These are phyloP conservation scores for Brotula barbata DNA, from an alignment of 2,797 vertebrate genomes.

Conservation along the genomic window DNA sequence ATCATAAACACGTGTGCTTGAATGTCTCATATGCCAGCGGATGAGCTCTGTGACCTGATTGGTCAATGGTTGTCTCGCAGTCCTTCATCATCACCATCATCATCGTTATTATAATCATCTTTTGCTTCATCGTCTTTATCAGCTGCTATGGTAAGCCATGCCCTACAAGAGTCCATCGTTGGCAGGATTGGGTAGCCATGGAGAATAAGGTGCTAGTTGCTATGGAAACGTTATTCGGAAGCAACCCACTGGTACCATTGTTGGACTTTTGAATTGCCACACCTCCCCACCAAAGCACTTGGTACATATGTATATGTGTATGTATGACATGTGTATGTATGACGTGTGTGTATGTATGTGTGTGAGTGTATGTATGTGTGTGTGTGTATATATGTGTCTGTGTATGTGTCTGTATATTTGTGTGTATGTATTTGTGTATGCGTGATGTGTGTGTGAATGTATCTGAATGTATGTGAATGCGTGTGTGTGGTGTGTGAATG, in stretches of 20 bases:
- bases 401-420: too few relatives aligned
- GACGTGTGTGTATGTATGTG: too few relatives aligned
- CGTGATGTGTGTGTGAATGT: too few relatives aligned
- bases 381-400: too few relatives aligned
- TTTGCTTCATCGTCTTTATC: conserved; percentile 49
- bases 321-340: conserved; percentile 66
- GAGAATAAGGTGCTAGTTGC: conserved; percentile 78
- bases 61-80: conserved; percentile 29
- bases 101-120: conserved; percentile 31
- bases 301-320: conserved; percentile 68
- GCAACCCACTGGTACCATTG: conserved; percentile 58
- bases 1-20: conserved; percentile 61
- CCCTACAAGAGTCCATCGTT: conserved; percentile 57
- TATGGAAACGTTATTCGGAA: conserved; percentile 72
- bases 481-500: too few relatives aligned
- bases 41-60: conserved; percentile 25
- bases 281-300: conserved; percentile 70
- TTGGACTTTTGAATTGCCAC: conserved; percentile 46
- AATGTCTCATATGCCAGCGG: conserved; percentile 52
- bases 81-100: conserved; percentile 40
- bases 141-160: conserved; percentile 64
- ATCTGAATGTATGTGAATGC: too few relatives aligned
- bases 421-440: too few relatives aligned
- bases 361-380: too few relatives aligned
- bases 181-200: conserved; percentile 68